Conservation (phyloP, 1,140 invertebrate species). For the Anastrepha obliqua region DNA sequence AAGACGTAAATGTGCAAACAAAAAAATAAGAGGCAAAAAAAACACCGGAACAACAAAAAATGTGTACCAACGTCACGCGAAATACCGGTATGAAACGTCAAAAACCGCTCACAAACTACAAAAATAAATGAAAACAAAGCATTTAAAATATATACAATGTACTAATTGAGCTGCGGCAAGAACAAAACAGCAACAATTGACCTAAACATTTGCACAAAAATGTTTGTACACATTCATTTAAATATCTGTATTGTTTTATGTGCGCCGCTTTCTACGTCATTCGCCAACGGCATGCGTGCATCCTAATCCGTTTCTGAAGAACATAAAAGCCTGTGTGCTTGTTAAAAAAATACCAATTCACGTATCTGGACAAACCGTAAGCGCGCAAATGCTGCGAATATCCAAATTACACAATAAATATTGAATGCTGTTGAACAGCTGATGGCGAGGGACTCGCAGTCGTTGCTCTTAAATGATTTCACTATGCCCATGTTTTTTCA, state of each 20-base stretch:
- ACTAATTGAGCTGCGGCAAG: slow-evolving; percentile 6
- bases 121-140: not conserved
- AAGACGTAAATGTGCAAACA: slow-evolving; percentile 14
- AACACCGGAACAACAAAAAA: not conserved
- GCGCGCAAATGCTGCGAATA: not conserved
- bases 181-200: slow-evolving; percentile 16
- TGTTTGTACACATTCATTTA: not conserved
- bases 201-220: not conserved
- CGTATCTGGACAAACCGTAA: not conserved
- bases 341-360: not conserved
- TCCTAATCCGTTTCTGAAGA: slow-evolving; percentile 14
- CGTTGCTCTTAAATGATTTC: not conserved
- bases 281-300: not conserved
- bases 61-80: not conserved
- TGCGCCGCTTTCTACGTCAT: slow-evolving; percentile 4
- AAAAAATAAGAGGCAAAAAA: not conserved
- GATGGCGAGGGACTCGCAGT: not conserved
- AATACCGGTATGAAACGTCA: not conserved
- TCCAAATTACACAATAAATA: not conserved
- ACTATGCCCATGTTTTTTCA: not conserved
- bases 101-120: not conserved
- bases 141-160: not conserved
- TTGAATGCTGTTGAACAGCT: not conserved
- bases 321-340: not conserved
- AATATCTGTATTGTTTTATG: not conserved